Conservation (phyloP, 2,113 vertebrate species). For the Microtus richardsoni region DNA sequence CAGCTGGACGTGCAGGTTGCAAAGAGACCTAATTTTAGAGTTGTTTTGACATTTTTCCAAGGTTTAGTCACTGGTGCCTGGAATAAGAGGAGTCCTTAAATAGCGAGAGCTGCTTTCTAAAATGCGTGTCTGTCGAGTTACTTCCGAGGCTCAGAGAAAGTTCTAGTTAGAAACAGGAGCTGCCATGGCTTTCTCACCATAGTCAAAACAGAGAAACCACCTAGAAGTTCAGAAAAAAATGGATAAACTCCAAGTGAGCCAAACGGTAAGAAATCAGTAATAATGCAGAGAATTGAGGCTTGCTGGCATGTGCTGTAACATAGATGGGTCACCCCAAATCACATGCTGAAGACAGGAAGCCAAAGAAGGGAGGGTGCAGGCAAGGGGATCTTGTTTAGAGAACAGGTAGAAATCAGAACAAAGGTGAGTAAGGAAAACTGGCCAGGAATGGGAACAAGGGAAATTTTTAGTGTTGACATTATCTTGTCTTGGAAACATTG, state of each 20-base stretch:
- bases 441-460: background rate
- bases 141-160: background rate
- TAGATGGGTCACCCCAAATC: background rate
- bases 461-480: background rate
- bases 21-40: constrained; percentile 66
- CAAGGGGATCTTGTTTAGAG: background rate
- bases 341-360: background rate
- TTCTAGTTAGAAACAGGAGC: background rate
- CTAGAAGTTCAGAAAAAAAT: background rate
- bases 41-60: constrained; percentile 65
- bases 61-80: constrained; percentile 49
- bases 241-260: background rate
- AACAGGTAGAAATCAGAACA: background rate
- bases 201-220: background rate
- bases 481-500: background rate
- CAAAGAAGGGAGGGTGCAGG: background rate
- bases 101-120: constrained; percentile 1
- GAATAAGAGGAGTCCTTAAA: background rate
- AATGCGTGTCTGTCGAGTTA: background rate
- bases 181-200: background rate
- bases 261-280: background rate
- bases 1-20: constrained; percentile 56
- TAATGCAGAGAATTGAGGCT: background rate
- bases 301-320: fast-evolving
- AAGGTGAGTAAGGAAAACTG: background rate